Percentiles rank a stretch among this genome's conserved stretches.
Evolutionary conservation across 2,888 invertebrate genomes (phyloP).

Genomic region (Hymenopus coronatus): DNA sequence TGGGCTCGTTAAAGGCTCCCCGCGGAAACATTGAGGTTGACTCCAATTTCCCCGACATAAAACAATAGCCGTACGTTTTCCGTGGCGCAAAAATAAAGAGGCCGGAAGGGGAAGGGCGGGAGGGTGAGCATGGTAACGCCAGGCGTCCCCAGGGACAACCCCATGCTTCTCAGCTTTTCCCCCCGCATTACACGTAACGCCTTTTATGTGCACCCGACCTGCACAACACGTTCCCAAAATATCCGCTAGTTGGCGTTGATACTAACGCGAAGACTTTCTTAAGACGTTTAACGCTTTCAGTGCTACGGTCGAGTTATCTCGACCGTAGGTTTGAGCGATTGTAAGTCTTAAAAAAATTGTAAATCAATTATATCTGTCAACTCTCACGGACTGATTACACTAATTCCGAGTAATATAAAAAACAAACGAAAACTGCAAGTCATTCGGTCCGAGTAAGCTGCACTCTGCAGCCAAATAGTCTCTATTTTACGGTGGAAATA

Average conservation of each 20-base stretch:
- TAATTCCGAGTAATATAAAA: no score
- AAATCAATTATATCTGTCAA: no score
- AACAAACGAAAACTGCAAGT: no score
- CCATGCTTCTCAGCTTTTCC: conserved; percentile 2
- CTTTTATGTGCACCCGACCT: background rate
- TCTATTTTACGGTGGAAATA: no score
- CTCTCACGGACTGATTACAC: no score
- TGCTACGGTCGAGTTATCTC: no score
- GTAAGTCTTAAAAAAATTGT: no score
- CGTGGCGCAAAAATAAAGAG: conserved; percentile 33
- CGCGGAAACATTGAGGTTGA: conserved; percentile 47
- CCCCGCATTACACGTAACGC: background rate
- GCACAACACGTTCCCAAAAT: background rate
- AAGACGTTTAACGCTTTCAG: background rate
- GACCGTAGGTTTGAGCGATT: no score
- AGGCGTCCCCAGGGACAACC: background rate
- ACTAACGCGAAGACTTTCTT: background rate
- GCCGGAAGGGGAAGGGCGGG: conserved; percentile 9
- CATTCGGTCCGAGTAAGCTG: no score
- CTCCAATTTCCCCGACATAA: conserved; percentile 54
- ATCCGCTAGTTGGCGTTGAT: no score
- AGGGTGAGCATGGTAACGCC: background rate
- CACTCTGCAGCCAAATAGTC: no score
- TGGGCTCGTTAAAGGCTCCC: conserved; percentile 47
- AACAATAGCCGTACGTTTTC: conserved; percentile 45